Percentiles rank a stretch among this genome's conserved stretches.
phyloP scores from a whole-genome alignment of 1,140 invertebrate genomes.

The Lanistes nyassanus region DNA sequence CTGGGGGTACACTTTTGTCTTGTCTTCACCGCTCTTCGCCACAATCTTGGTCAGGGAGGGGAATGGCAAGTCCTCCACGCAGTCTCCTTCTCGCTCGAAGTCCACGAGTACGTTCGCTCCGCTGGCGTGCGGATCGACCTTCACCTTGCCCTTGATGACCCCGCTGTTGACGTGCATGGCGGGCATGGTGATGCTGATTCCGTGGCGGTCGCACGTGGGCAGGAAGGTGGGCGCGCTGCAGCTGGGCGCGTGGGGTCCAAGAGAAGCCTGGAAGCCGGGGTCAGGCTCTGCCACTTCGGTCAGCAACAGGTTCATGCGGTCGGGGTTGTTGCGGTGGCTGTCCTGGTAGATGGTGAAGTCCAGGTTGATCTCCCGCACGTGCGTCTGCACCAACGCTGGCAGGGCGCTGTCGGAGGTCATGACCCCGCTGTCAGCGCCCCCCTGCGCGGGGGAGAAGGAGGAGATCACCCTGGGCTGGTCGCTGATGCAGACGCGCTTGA shows the following conservation, averaged over 20 bases:
- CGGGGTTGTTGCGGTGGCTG: constrained; percentile 29
- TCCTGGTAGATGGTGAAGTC: constrained; percentile 42
- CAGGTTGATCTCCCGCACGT: constrained; percentile 41
- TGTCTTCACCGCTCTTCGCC: too few species aligned
- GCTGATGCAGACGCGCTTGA: constrained; percentile 23
- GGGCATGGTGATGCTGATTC: constrained; percentile 11
- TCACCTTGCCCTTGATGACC: background rate
- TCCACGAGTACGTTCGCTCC: constrained; percentile 9
- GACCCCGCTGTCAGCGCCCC: background rate
- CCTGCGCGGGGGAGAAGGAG: too few species aligned
- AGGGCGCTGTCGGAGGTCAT: background rate
- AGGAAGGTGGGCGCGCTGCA: background rate
- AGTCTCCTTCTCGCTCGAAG: constrained; percentile 7
- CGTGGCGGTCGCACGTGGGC: constrained; percentile 1
- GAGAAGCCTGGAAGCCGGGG: background rate
- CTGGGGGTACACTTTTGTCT: constrained; percentile 26
- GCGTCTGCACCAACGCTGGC: background rate
- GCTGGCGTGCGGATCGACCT: background rate
- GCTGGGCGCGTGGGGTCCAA: background rate
- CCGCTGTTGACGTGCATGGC: background rate
- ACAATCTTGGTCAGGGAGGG: background rate
- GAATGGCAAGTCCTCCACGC: background rate
- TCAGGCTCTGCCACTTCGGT: background rate
- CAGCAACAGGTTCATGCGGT: constrained; percentile 8
- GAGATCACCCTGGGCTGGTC: background rate